These are phyloP conservation scores for Apantesis nais DNA, from an alignment of 2,888 invertebrate species.

Conservation along the genomic window DNA sequence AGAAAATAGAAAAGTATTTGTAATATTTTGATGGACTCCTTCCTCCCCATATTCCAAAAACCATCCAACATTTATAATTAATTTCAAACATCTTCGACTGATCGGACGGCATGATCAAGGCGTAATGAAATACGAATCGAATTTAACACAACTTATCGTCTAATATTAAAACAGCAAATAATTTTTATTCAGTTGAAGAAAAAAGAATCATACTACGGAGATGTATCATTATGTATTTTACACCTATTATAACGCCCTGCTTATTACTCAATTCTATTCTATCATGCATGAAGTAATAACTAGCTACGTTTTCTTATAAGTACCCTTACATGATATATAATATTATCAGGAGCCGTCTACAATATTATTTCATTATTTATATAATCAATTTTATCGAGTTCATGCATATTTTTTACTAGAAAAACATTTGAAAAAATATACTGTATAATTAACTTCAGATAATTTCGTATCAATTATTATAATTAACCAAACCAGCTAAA, in stretches of 20 bases:
- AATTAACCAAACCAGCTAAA: constrained; percentile 53
- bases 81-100: constrained; percentile 61
- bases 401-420: not conserved
- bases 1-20: constrained; percentile 61
- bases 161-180: constrained; percentile 1
- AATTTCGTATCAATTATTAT: constrained; percentile 62
- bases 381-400: not conserved
- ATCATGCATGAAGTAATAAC: constrained; percentile 45
- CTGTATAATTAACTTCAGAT: constrained; percentile 66
- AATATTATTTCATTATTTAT: not conserved
- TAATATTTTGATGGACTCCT: constrained; percentile 54
- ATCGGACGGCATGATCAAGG: constrained; percentile 36
- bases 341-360: not conserved
- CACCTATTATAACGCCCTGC: constrained; percentile 46
- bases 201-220: constrained; percentile 29
- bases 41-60: constrained; percentile 70
- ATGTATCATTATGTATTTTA: constrained; percentile 54
- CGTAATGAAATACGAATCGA: not conserved
- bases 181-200: not conserved
- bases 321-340: not conserved
- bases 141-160: not conserved
- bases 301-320: not conserved
- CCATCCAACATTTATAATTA: constrained; percentile 58
- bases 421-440: constrained; percentile 62
- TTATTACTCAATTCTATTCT: constrained; percentile 38